Conservation (phyloP, 2,888 invertebrate genomes). For the Patella caerulea region DNA sequence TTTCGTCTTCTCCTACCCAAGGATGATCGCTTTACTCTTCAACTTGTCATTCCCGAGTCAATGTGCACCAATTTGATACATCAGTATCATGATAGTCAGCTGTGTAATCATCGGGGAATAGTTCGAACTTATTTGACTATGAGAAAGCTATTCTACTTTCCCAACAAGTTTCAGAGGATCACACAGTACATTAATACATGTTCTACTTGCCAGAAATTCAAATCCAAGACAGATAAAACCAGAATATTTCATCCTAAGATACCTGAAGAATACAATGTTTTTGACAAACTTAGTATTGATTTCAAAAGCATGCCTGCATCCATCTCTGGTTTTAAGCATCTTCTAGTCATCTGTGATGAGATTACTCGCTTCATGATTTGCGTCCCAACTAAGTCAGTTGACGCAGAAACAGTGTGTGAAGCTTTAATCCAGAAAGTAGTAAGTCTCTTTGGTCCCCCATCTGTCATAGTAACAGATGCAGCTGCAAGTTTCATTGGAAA, state of each 20-base stretch:
- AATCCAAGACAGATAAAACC: not conserved
- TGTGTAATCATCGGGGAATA: not conserved
- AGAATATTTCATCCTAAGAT: conserved; percentile 1
- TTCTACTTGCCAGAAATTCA: not conserved
- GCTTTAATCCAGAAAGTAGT: not conserved
- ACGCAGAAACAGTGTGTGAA: not conserved
- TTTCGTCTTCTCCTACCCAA: not conserved
- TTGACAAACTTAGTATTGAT: not conserved
- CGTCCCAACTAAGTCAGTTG: not conserved
- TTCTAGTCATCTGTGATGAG: not conserved
- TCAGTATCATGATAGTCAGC: not conserved
- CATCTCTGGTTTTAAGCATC: not conserved
- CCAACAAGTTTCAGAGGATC: not conserved
- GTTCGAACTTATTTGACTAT: not conserved
- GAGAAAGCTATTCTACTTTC: not conserved
- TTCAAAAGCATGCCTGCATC: not conserved
- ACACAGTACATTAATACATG: not conserved
- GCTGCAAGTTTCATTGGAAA: not conserved
- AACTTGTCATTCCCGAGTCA: not conserved
- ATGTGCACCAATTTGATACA: not conserved
- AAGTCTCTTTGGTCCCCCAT: not conserved
- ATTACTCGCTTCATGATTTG: not conserved
- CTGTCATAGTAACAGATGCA: not conserved
- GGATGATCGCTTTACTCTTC: not conserved
- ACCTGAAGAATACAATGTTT: not conserved